phyloP scores from a whole-genome alignment of 2,888 invertebrate species.

The Pomacea canaliculata region DNA sequence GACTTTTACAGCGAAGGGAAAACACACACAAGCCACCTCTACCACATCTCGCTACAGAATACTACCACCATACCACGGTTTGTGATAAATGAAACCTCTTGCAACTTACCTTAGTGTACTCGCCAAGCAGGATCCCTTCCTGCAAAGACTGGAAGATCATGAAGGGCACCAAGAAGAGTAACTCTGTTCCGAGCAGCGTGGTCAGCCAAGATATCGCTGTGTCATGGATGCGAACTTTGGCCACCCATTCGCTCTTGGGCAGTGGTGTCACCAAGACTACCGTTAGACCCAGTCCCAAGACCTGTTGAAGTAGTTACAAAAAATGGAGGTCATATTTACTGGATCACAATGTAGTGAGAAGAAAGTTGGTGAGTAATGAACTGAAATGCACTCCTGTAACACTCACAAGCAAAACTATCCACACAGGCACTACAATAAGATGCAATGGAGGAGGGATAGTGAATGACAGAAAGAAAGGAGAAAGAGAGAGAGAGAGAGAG shows the following conservation, averaged over 20 bases:
- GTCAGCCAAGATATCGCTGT: constrained; percentile 45
- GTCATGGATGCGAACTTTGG: constrained; percentile 31
- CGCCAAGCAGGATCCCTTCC: constrained; percentile 60
- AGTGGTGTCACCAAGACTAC: constrained; percentile 48
- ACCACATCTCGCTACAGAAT: background rate
- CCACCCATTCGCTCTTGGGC: constrained; percentile 34
- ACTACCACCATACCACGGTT: background rate
- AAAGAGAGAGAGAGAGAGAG: too few relatives aligned
- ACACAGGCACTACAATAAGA: too few relatives aligned
- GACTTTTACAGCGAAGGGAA: background rate
- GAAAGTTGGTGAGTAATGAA: too few relatives aligned
- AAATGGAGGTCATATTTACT: too few relatives aligned
- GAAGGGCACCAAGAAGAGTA: constrained; percentile 60
- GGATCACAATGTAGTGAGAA: too few relatives aligned
- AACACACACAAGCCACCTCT: background rate
- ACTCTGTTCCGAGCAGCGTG: constrained; percentile 41
- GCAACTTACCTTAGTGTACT: constrained; percentile 62
- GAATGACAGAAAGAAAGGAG: too few relatives aligned
- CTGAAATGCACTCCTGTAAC: too few relatives aligned
- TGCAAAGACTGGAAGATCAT: constrained; percentile 61
- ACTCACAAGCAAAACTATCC: too few relatives aligned
- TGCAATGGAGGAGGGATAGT: too few relatives aligned
- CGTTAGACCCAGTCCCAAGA: constrained; percentile 53
- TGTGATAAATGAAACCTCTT: too few relatives aligned
- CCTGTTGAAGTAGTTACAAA: constrained; percentile 7